Base-by-base conservation (phyloP, 2,797 vertebrate genomes). In the Ptychadena robeensis region DNA sequence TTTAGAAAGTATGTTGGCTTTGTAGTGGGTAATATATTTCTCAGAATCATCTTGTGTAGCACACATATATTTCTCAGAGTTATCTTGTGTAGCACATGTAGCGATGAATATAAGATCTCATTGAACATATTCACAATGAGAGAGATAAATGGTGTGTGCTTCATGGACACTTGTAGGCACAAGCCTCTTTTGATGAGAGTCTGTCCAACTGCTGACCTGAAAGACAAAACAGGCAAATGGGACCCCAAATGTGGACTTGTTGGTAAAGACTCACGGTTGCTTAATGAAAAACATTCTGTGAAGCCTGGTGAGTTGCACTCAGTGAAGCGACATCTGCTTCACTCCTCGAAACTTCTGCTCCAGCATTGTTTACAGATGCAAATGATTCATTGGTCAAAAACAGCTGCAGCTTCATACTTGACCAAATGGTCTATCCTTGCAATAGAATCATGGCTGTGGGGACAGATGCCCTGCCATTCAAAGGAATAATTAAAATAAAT, bases 351-450 rank as follows among this genome's bases (percentile, higher is more conserved):
- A 32, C 66, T 79, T 44, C 76, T 79, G 65, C 76, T 79, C 15
- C 6, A 34, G 40, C 44, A 68, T 79, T 79, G 76, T 79, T 79
- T 79, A 67, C 76, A 68, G 65, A 79, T 79, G 76, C 76, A 79
- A 79, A 79, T 79, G 65, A 79, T 79, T 79, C 76, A 79, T 68
- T 79, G 65, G 65, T 35, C 30, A 44, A 79, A 53, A 79, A 79
- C 53, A 48, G 75, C 40, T 28, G 32, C 38, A 78, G 65, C 76
- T 79, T 53, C 76, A 79, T 79, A 79, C 48, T 79, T 79, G 65
- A 79, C 38, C 66, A 34, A 78, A 68, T 78, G 32, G 38, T 44
- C 30, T 68, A 34, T n/a, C 15, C 35, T 69, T 69, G 67, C 34
- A 69, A 69, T 78, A 53, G 48, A 78, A 57, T 57, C 65, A 79